A percentile compares a stretch with the other conserved stretches of the same genome.
These are phyloP conservation scores for Onychostoma macrolepis DNA, from an alignment of 2,113 vertebrate species.

Conservation along the genomic window DNA sequence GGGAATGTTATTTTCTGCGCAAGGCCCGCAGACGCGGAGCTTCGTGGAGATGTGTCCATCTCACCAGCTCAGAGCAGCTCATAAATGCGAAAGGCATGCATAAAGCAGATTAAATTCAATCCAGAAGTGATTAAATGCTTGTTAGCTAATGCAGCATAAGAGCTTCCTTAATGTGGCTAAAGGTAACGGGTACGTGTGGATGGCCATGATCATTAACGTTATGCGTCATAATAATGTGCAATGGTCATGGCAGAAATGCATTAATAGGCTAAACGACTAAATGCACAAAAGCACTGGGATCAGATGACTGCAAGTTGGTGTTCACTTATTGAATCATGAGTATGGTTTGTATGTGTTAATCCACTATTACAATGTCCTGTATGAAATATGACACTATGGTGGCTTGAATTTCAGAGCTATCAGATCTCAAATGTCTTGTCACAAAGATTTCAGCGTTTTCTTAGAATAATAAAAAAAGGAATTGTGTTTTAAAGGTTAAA, in stretches of 20 bases:
- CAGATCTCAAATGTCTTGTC: neutral
- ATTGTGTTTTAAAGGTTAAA: neutral
- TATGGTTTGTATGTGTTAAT: neutral
- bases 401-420: neutral
- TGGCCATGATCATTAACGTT: neutral
- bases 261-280: neutral
- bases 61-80: neutral
- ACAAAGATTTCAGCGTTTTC: neutral
- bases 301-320: neutral
- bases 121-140: neutral
- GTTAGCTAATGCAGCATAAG: conserved; percentile 31
- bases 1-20: conserved; percentile 17
- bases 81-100: neutral
- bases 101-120: neutral
- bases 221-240: neutral
- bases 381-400: neutral
- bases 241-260: neutral
- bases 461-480: neutral
- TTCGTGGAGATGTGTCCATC: neutral
- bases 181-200: neutral
- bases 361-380: neutral
- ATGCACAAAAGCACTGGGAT: neutral
- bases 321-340: neutral
- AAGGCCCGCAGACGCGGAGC: neutral
- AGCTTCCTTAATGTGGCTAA: neutral